These are phyloP conservation scores for Phalacrocorax aristotelis DNA, from an alignment of 2,113 vertebrate genomes.

Conservation along the genomic window DNA sequence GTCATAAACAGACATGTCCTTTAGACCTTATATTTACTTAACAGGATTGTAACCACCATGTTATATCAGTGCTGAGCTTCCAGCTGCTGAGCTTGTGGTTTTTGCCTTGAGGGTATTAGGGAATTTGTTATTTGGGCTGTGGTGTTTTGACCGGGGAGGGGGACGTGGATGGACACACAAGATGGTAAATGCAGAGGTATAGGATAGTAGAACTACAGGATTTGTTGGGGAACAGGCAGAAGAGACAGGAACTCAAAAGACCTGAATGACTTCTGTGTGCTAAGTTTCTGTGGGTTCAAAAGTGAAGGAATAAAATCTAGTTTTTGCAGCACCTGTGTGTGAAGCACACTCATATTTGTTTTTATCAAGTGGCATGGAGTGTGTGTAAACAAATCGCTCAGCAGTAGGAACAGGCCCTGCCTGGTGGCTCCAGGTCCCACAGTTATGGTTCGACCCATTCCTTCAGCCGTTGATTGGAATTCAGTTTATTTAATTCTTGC, in stretches of 20 bases:
- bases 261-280: background rate
- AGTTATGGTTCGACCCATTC: background rate
- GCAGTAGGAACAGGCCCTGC: background rate
- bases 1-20: constrained; percentile 32
- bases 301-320: background rate
- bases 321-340: background rate
- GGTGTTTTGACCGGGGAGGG: background rate
- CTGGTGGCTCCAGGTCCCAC: background rate
- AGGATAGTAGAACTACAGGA: background rate
- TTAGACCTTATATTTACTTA: constrained; percentile 58
- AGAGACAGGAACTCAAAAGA: background rate
- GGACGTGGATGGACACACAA: background rate
- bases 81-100: constrained; percentile 31
- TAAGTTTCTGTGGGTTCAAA: background rate
- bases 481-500: background rate
- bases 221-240: background rate
- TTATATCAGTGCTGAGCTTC: constrained; percentile 1
- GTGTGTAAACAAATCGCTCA: background rate
- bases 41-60: background rate
- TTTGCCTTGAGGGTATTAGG: background rate
- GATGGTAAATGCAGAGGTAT: background rate
- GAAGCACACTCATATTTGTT: fast-evolving
- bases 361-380: background rate
- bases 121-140: background rate
- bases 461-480: background rate